phyloP scores from a whole-genome alignment of 2,113 vertebrate species.

The Pachycephala philippinensis region DNA sequence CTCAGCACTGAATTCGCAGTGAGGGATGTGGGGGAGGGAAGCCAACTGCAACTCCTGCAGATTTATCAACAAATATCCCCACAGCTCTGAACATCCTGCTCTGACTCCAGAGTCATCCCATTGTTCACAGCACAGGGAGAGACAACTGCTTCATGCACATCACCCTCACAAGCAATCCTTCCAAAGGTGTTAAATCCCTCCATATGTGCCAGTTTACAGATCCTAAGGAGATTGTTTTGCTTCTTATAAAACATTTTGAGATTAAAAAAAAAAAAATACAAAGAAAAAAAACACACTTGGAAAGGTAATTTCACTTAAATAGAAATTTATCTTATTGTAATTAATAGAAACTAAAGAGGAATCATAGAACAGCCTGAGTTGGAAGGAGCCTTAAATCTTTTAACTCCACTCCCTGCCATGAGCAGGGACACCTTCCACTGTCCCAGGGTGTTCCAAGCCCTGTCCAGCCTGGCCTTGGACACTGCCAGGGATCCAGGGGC shows the following conservation, averaged over 20 bases:
- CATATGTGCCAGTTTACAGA: neutral
- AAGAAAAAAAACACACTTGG: neutral
- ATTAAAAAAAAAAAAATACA: neutral
- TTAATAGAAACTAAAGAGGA: neutral
- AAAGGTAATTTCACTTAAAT: neutral
- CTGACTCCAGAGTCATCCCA: neutral
- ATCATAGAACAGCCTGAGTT: too few species aligned
- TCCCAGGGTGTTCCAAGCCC: accelerated
- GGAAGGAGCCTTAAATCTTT: neutral
- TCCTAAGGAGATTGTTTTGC: neutral
- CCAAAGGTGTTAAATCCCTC: neutral
- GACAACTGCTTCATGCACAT: neutral
- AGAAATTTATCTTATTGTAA: neutral
- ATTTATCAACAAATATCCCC: neutral
- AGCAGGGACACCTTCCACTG: accelerated
- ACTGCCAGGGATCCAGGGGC: neutral
- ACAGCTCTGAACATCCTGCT: neutral
- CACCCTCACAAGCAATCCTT: neutral
- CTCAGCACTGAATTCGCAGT: neutral
- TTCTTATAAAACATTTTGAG: neutral
- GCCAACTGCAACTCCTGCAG: neutral
- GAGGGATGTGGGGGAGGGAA: neutral
- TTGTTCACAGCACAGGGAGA: neutral
- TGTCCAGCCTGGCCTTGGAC: accelerated
- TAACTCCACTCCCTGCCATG: neutral